Percentiles rank a stretch among this genome's conserved stretches.
Conservation (phyloP, 2,888 invertebrate species). For the Caenorhabditis wallacei region DNA sequence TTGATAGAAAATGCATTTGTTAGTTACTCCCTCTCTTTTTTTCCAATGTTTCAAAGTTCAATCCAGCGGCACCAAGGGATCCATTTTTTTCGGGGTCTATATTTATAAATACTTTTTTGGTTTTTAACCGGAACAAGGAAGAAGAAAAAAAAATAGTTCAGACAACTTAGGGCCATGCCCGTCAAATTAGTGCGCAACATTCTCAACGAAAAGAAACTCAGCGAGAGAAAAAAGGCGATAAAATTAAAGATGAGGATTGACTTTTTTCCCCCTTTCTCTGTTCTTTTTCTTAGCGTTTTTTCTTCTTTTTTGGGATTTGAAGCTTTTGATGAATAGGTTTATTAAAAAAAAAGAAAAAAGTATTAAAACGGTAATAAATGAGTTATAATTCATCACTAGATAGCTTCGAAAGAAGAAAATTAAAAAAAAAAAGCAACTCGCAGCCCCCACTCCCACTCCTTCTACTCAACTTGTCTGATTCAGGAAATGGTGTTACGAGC, state of each 20-base stretch:
- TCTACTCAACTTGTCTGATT: conserved; percentile 61
- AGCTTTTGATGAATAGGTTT: background rate
- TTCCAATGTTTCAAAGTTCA: background rate
- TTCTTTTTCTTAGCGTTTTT: conserved; percentile 1
- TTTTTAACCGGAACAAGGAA: conserved; percentile 29
- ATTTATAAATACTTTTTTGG: background rate
- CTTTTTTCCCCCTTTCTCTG: conserved; percentile 6
- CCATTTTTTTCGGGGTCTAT: too few species aligned
- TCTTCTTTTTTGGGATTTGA: background rate
- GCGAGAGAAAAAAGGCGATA: conserved; percentile 4
- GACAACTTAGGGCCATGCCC: conserved; percentile 23
- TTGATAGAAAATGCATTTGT: background rate
- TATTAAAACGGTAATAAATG: conserved; percentile 7
- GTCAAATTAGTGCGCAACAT: conserved; percentile 43
- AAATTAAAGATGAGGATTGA: conserved; percentile 25
- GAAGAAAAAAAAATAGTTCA: conserved; percentile 14
- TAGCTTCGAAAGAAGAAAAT: conserved; percentile 3
- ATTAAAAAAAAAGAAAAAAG: background rate
- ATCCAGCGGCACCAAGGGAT: background rate
- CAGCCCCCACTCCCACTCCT: conserved; percentile 13
- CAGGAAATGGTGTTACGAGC: conserved; percentile 75
- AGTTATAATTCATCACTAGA: conserved; percentile 4
- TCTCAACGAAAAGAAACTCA: background rate
- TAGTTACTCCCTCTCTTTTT: background rate
- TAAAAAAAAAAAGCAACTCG: background rate